phyloP scores from a whole-genome alignment of 2,797 vertebrate genomes.

The Arvicola amphibius region DNA sequence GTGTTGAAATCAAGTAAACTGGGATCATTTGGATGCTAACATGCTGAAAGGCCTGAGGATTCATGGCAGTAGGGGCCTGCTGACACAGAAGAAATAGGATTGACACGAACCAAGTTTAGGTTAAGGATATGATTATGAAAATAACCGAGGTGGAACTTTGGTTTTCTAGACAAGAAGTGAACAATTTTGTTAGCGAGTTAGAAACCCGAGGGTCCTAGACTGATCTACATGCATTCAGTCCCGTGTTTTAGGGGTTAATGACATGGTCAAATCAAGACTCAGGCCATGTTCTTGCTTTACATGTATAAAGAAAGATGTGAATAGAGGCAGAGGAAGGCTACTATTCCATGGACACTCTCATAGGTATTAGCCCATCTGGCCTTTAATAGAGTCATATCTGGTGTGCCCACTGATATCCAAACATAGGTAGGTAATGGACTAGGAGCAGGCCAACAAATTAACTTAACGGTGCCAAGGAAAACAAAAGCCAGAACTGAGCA shows the following conservation, averaged over 20 bases:
- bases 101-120: background rate
- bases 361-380: background rate
- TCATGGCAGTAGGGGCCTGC: background rate
- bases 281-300: background rate
- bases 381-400: slow-evolving; percentile 16
- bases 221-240: background rate
- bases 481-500: slow-evolving; percentile 57
- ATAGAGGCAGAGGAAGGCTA: background rate
- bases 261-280: background rate
- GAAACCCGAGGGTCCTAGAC: background rate
- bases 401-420: slow-evolving; percentile 5
- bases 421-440: slow-evolving; percentile 41
- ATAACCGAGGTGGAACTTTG: background rate
- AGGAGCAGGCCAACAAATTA: slow-evolving; percentile 32
- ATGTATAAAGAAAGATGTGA: background rate
- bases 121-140: slow-evolving; percentile 15
- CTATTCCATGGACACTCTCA: background rate
- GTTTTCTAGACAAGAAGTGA: slow-evolving; percentile 41
- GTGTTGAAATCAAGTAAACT: slow-evolving; percentile 11
- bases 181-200: background rate
- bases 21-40: background rate
- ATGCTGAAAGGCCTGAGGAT: background rate
- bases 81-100: background rate
- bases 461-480: slow-evolving; percentile 58
- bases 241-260: background rate